Evolutionary conservation across 2,113 vertebrate species (phyloP), one percentile per base, ranked within the genome.

Genomic region (Salvator merianae): DNA sequence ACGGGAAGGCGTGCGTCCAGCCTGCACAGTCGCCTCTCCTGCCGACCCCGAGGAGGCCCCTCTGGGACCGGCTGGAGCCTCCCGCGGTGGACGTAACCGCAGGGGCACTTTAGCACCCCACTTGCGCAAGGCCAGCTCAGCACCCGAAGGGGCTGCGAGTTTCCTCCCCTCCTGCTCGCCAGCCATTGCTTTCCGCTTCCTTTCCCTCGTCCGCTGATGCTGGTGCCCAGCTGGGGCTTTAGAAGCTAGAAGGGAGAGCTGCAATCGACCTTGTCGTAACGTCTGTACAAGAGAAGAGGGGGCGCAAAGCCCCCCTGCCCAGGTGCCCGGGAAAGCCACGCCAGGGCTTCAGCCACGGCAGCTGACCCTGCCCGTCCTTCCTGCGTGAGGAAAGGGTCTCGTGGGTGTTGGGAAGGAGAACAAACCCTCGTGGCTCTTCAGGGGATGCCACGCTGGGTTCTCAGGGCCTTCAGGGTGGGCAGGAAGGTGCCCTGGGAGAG

Each of bases 31-130:
- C 5, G 10, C 20, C 79, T 8, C 38, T 43, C 79, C 78, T 13
- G 16, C 24, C 22, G 9, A 7, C 13, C 14, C 14, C 68, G 36
- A 3, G 3, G 24, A 53, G 66, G 12, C 47, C 66, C 7, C 50
- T 30, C 30, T 8, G 6, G 32, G 43, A 4, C 26, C 2, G 2
- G 40, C 79, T 47, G 22, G n/a, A 2, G 3, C n/a, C 28, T 6
- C 32, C n/a, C 10, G 10, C 10, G 50, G 50, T 14, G 10, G 2
- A 53, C 50, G 16, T 9, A 53, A 9, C 50, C 50, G 5, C 77
- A 5, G 3, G 22, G 12, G 3, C 5, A 1, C 8, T 53, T 14
- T 3, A 2, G 14, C 65, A 9, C 7, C 28, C 32, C 1, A 5
- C 28, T 22, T 1, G 82, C 12, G 13, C 59, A 50, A 24, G 10